Evolutionary conservation across 2,113 vertebrate genomes (phyloP).

Genomic region (Neotragus pygmaeus): DNA sequence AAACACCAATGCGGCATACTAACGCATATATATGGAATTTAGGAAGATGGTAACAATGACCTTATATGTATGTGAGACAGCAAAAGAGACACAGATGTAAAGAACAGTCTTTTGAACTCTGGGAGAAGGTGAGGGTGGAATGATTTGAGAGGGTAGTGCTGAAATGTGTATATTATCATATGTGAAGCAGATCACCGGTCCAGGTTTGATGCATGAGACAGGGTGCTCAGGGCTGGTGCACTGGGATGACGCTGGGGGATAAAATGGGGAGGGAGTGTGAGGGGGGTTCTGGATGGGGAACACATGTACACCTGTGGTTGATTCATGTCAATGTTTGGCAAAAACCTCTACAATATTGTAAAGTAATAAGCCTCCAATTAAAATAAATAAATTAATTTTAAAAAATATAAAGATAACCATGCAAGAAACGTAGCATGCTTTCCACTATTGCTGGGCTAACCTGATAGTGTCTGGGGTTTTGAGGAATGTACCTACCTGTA

Average conservation of each 20-base stretch:
- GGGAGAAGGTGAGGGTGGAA: not conserved
- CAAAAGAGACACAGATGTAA: not conserved
- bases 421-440: not conserved
- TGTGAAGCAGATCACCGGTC: rapidly evolving
- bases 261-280: not conserved
- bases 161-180: not conserved
- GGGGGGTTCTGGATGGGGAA: not conserved
- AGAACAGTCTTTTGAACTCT: not conserved
- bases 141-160: not conserved
- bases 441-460: not conserved
- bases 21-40: not conserved
- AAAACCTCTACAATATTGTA: not conserved
- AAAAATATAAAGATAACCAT: not conserved
- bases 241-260: not conserved
- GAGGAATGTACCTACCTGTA: not conserved
- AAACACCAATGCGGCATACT: not conserved
- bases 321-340: not conserved
- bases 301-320: not conserved
- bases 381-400: not conserved
- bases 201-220: not conserved
- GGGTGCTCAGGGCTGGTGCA: not conserved
- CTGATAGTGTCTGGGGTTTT: not conserved
- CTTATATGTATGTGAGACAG: not conserved
- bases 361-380: not conserved
- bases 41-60: not conserved